These are phyloP conservation scores for Barypeithes pellucidus DNA, from an alignment of 2,888 invertebrate species.

Conservation along the genomic window DNA sequence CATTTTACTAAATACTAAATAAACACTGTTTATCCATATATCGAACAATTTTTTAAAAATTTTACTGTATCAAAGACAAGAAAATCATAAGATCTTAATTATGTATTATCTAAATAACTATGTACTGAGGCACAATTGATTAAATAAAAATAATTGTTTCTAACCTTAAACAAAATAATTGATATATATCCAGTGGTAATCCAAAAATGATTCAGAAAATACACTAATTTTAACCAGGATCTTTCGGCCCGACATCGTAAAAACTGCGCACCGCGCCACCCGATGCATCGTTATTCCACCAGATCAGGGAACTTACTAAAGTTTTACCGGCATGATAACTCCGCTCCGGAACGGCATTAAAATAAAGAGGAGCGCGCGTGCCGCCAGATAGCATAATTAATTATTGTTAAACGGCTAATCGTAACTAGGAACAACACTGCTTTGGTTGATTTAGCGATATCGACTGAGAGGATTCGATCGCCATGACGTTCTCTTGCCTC, in stretches of 20 bases:
- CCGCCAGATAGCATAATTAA: conserved; percentile 13
- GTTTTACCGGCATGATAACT: conserved; percentile 34
- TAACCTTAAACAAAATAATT: conserved; percentile 1
- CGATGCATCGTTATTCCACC: not conserved
- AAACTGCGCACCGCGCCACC: conserved; percentile 5
- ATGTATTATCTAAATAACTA: too few species aligned
- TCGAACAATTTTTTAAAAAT: too few species aligned
- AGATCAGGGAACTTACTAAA: conserved; percentile 31
- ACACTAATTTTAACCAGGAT: not conserved
- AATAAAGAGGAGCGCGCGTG: conserved; percentile 28
- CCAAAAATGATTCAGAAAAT: conserved; percentile 19
- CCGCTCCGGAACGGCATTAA: conserved; percentile 31
- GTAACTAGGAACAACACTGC: not conserved
- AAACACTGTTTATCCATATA: too few species aligned
- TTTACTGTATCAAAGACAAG: too few species aligned
- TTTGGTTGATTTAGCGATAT: not conserved
- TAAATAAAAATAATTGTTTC: not conserved
- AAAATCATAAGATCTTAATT: too few species aligned
- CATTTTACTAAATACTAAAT: too few species aligned
- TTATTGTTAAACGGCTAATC: conserved; percentile 5
- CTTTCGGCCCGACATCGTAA: conserved; percentile 28
- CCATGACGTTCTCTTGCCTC: too few species aligned
- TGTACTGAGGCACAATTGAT: not conserved
- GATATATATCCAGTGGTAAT: not conserved
- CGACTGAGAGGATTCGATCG: too few species aligned